Evolutionary conservation across 1,140 invertebrate species (phyloP).

Genomic region (Idris sp.): DNA sequence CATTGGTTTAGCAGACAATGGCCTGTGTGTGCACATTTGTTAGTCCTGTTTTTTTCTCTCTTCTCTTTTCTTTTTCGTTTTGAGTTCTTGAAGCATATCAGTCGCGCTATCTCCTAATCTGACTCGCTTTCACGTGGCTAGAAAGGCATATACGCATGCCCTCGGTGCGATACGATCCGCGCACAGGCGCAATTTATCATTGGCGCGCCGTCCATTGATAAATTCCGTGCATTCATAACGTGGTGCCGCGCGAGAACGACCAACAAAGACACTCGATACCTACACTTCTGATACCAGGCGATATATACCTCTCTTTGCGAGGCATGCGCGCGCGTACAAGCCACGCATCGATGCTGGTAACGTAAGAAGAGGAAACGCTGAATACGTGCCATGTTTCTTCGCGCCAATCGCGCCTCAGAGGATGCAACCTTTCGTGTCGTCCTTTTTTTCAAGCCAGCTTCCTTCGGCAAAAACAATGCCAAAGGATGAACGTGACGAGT

Average conservation of each 20-base stretch:
- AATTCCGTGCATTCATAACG: slow-evolving; percentile 77
- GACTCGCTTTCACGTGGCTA: slow-evolving; percentile 60
- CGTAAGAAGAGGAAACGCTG: slow-evolving; percentile 55
- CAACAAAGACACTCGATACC: slow-evolving; percentile 69
- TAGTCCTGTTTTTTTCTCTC: too few species aligned
- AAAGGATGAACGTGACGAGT: slow-evolving; percentile 29
- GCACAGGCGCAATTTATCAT: slow-evolving; percentile 74
- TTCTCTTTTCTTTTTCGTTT: background rate
- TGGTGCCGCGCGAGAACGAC: slow-evolving; percentile 36
- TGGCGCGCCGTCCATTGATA: slow-evolving; percentile 76
- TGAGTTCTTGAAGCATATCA: slow-evolving; percentile 23
- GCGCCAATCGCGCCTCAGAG: slow-evolving; percentile 35
- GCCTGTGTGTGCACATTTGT: too few species aligned
- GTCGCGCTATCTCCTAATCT: slow-evolving; percentile 46
- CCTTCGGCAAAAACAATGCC: slow-evolving; percentile 33
- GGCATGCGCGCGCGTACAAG: slow-evolving; percentile 43
- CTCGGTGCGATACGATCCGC: slow-evolving; percentile 68
- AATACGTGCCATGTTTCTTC: slow-evolving; percentile 61
- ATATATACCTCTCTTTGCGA: slow-evolving; percentile 61
- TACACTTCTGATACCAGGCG: slow-evolving; percentile 62
- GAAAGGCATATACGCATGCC: slow-evolving; percentile 50
- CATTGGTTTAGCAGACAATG: too few species aligned
- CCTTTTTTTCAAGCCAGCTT: slow-evolving; percentile 35
- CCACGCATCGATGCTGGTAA: slow-evolving; percentile 52
- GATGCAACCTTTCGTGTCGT: slow-evolving; percentile 31